phyloP scores from a whole-genome alignment of 2,888 invertebrate genomes.

The Sinohyriopsis cumingii region DNA sequence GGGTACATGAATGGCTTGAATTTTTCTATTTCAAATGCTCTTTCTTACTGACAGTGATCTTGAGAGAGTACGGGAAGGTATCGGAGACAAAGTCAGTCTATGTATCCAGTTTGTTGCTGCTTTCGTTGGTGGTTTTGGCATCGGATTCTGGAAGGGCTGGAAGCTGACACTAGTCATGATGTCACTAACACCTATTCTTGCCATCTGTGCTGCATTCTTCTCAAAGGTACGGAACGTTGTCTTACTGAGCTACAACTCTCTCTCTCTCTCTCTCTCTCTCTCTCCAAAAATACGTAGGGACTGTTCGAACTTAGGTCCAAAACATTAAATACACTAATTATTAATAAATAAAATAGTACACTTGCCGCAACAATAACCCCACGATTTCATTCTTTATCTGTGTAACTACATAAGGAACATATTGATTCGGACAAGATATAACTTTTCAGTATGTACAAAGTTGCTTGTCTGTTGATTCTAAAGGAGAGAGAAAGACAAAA shows the following conservation, averaged over 20 bases:
- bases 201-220: slow-evolving; percentile 53
- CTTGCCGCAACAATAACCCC: too few species aligned
- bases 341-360: too few species aligned
- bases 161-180: slow-evolving; percentile 76
- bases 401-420: too few species aligned
- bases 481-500: too few species aligned
- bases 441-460: too few species aligned
- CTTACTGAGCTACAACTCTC: neutral
- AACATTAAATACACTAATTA: neutral
- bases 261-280: neutral
- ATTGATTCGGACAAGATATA: too few species aligned
- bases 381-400: too few species aligned
- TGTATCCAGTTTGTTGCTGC: slow-evolving; percentile 72
- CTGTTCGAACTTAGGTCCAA: too few species aligned
- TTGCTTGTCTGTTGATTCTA: too few species aligned
- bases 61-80: slow-evolving; percentile 74
- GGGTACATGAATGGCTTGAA: too few species aligned
- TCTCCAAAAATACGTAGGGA: neutral
- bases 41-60: slow-evolving; percentile 72
- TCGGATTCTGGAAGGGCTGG: slow-evolving; percentile 75
- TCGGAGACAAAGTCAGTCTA: slow-evolving; percentile 74
- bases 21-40: too few species aligned
- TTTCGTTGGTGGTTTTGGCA: slow-evolving; percentile 73
- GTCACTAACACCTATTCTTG: slow-evolving; percentile 74
- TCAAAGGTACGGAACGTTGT: slow-evolving; percentile 45